Evolutionary conservation across 2,888 invertebrate species (phyloP).

Genomic region (Drosophila setosimentum): DNA sequence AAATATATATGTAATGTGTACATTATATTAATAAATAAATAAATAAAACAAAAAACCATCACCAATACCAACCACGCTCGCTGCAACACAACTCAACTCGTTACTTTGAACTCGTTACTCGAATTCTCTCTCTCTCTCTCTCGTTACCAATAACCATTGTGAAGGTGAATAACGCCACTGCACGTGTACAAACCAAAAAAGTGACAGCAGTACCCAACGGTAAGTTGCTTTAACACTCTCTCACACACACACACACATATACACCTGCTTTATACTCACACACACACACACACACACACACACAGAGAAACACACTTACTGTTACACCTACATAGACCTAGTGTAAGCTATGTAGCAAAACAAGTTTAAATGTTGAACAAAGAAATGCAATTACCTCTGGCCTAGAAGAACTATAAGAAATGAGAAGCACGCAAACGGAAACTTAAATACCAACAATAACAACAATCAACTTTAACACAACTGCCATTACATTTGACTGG

Average conservation of each 20-base stretch:
- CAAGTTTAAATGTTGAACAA: conserved; percentile 78
- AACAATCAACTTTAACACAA: conserved; percentile 51
- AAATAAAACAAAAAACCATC: conserved; percentile 54
- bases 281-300: conserved; percentile 19
- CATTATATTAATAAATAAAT: conserved; percentile 43
- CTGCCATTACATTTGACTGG: conserved; percentile 71
- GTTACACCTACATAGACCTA: conserved; percentile 38
- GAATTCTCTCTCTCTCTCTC: conserved; percentile 31
- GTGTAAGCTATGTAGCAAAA: conserved; percentile 68
- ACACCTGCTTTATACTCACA: conserved; percentile 33
- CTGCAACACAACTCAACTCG: conserved; percentile 66
- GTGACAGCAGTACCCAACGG: conserved; percentile 96
- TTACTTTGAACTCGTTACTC: conserved; percentile 47
- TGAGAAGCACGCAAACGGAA: conserved; percentile 64
- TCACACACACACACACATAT: conserved; percentile 30
- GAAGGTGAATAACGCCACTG: conserved; percentile 99
- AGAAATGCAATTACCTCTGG: conserved; percentile 80
- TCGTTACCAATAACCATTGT: conserved; percentile 74
- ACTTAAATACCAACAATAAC: conserved; percentile 45
- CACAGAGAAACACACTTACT: conserved; percentile 4
- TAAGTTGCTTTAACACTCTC: conserved; percentile 86
- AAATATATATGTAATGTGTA: conserved; percentile 48
- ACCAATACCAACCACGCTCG: conserved; percentile 70
- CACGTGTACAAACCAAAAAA: conserved; percentile 98
- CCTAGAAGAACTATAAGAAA: conserved; percentile 61